A percentile compares a stretch with the other conserved stretches of the same genome.
Conservation (phyloP, 2,113 vertebrate genomes). For the Rhegmatorhina hoffmannsi region DNA sequence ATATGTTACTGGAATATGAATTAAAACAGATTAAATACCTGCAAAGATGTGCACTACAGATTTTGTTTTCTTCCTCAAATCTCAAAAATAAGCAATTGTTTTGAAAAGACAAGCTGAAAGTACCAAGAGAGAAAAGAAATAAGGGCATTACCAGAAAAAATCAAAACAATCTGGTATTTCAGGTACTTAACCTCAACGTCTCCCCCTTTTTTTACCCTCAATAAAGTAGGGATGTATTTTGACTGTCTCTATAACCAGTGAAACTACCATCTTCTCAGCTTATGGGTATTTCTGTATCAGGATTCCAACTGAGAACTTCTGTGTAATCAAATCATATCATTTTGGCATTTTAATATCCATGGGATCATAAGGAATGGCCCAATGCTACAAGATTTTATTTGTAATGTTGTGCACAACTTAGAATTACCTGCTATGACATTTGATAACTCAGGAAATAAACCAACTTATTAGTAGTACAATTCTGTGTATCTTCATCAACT, state of each 20-base stretch:
- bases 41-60: conserved; percentile 31
- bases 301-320: background rate
- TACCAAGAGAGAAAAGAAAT: background rate
- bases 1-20: conserved; percentile 52
- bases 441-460: conserved; percentile 54
- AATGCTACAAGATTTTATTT: background rate
- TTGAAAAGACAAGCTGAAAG: background rate
- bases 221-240: background rate
- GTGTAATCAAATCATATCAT: background rate
- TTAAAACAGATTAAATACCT: conserved; percentile 63
- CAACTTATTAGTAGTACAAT: background rate
- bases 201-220: background rate
- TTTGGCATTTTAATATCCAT: conserved; percentile 1
- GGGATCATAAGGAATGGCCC: background rate
- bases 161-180: background rate
- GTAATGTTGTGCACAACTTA: conserved; percentile 8
- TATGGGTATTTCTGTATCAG: background rate
- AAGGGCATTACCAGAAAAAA: background rate
- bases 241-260: background rate
- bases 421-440: background rate
- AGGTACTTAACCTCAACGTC: background rate
- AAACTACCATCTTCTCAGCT: background rate
- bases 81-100: conserved; percentile 7
- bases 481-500: background rate
- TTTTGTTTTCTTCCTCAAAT: background rate